Base-by-base conservation (phyloP, 1,140 invertebrate genomes). In the Listronotus oregonensis region DNA sequence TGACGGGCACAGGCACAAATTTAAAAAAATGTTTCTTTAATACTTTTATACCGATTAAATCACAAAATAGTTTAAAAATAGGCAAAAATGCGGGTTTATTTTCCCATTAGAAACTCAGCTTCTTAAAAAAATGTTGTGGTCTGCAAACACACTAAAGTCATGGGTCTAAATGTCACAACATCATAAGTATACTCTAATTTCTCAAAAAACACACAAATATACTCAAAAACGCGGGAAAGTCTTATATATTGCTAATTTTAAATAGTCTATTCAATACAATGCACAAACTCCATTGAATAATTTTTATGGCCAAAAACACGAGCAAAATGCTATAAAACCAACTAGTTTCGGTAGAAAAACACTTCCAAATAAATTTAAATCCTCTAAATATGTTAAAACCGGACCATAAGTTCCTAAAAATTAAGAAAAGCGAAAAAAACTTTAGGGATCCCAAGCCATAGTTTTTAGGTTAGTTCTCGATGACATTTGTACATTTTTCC, bases 381-480 rank as follows among this genome's bases (percentile, higher is more conserved):
- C 12, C 8, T 49, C 7, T 12, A 31, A 32, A 31, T 32, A 31
- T 3, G 8, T 3, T 12, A 2, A 6, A 32, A 15, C 31, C 14
- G 18, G 27, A 12, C 21, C 27, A 8, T 21, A 44, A 46, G 11
- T 34, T 39, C n/a, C 44, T 37, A 7, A n/a, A 58, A 32, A 58
- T 18, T 18, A 15, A 4, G 18, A 34, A 34, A 59, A 32, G 11
- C n/a, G 15, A 12, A 32, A 21, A 64, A 65, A 65, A 58, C 54
- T 43, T 31, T 21, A 49, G 63, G 6, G 14, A 49, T 65, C 54
- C 63, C 63, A 65, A 65, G 63, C 63, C 55, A 65, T n/a, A 43
- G 15, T 51, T 65, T 57, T 46, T 65, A 65, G 63, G 63, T 65
- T 65, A 65, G 54, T 27, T 65, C 47, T 32, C 17, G 37, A 52